Evolutionary conservation across 2,888 invertebrate genomes (phyloP).

Genomic region (Mythimna loreyi): DNA sequence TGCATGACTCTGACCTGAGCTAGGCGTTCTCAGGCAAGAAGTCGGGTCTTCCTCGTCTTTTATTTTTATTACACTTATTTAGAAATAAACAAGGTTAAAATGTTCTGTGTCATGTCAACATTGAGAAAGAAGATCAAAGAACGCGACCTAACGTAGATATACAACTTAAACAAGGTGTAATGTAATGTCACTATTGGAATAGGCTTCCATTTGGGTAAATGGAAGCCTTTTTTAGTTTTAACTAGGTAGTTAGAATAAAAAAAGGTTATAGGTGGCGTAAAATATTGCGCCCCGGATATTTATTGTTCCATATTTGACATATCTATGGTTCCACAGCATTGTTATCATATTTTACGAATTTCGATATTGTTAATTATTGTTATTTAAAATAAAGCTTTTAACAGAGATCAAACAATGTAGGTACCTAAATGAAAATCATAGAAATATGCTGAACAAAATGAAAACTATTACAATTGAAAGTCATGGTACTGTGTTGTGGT

Average conservation of each 20-base stretch:
- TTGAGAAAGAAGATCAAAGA: background rate
- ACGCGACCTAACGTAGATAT: background rate
- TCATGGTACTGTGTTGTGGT: background rate
- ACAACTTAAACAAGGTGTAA: background rate
- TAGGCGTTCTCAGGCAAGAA: no score
- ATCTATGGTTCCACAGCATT: no score
- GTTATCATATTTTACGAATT: no score
- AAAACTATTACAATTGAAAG: background rate
- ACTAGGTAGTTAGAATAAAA: no score
- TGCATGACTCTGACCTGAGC: no score
- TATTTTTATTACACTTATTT: background rate
- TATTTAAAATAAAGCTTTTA: no score
- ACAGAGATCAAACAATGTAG: background rate
- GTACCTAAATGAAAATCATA: slow-evolving; percentile 6
- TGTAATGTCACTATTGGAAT: slow-evolving; percentile 8
- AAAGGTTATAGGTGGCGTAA: no score
- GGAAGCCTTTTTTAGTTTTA: no score
- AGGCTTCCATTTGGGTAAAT: no score
- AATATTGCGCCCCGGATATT: no score
- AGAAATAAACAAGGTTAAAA: background rate
- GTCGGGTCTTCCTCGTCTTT: no score
- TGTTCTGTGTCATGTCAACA: slow-evolving; percentile 1
- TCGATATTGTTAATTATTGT: background rate
- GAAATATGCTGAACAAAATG: background rate
- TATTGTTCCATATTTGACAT: no score